Percentiles rank a stretch among this genome's conserved stretches.
Conservation (phyloP, 2,888 invertebrate genomes). For the Eumerus sabulonum region DNA sequence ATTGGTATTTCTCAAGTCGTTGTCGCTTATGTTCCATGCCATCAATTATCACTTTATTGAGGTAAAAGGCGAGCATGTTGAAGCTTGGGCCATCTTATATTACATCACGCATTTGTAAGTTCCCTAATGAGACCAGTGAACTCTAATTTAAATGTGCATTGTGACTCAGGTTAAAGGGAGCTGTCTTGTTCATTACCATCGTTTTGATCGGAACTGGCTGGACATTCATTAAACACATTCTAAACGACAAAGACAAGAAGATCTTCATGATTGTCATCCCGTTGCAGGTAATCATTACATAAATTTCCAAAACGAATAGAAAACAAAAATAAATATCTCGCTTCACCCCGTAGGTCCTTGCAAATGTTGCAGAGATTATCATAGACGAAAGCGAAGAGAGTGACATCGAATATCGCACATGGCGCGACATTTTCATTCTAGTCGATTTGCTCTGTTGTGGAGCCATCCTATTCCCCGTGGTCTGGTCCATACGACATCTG, state of each 20-base stretch:
- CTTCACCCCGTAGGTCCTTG: conserved; percentile 86
- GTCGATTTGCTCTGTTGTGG: conserved; percentile 98
- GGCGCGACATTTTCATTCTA: conserved; percentile 94
- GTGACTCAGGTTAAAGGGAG: conserved; percentile 87
- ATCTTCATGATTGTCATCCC: conserved; percentile 99
- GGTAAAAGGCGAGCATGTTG: conserved; percentile 94
- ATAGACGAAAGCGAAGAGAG: conserved; percentile 98
- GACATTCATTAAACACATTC: conserved; percentile 98
- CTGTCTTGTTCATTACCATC: conserved; percentile 96
- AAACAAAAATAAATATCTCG: conserved; percentile 14
- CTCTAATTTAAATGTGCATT: neutral
- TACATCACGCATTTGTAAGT: conserved; percentile 98
- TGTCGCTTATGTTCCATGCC: conserved; percentile 96
- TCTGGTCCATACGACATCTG: conserved; percentile 98
- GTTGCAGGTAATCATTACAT: conserved; percentile 85
- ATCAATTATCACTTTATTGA: conserved; percentile 97
- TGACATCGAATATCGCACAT: conserved; percentile 91
- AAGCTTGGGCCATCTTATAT: conserved; percentile 98
- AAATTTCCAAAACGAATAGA: neutral
- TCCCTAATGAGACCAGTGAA: neutral
- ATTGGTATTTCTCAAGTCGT: conserved; percentile 93
- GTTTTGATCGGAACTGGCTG: conserved; percentile 98
- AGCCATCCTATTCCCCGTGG: conserved; percentile 97
- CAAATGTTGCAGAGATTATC: conserved; percentile 98
- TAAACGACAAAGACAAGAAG: conserved; percentile 97